A percentile compares a stretch with the other conserved stretches of the same genome.
Evolutionary conservation across 2,113 vertebrate species (phyloP).

Genomic region (Illadopsis cleaveri): DNA sequence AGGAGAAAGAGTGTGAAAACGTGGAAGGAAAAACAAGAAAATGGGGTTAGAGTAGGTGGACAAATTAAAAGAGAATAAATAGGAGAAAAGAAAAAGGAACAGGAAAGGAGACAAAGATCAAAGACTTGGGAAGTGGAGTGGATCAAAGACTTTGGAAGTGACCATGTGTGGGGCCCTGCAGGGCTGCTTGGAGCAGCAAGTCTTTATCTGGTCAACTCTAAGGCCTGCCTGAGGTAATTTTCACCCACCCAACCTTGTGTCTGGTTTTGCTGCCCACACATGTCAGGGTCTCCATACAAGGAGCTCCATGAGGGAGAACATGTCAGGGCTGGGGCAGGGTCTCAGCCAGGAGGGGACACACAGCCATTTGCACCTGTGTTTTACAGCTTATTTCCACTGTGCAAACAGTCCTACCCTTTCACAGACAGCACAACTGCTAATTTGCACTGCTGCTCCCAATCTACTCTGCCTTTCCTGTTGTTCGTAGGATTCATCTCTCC

Average conservation of each 20-base stretch:
- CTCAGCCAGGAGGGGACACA: background rate
- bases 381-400: background rate
- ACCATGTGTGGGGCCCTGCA: background rate
- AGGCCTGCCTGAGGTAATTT: background rate
- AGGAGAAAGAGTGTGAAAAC: background rate
- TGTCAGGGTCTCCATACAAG: background rate
- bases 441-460: background rate
- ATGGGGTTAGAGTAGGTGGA: background rate
- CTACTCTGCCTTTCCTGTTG: background rate
- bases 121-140: background rate
- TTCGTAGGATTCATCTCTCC: background rate
- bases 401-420: background rate
- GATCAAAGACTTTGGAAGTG: background rate
- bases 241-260: background rate
- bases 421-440: background rate
- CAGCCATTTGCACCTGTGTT: rapidly evolving
- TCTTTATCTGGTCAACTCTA: background rate
- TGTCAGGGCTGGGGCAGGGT: background rate
- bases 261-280: rapidly evolving
- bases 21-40: background rate
- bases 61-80: background rate
- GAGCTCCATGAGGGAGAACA: rapidly evolving
- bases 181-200: background rate
- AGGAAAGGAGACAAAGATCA: background rate
- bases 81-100: background rate